Evolutionary conservation across 1,140 invertebrate genomes (phyloP).

Genomic region (Patella vulgata): DNA sequence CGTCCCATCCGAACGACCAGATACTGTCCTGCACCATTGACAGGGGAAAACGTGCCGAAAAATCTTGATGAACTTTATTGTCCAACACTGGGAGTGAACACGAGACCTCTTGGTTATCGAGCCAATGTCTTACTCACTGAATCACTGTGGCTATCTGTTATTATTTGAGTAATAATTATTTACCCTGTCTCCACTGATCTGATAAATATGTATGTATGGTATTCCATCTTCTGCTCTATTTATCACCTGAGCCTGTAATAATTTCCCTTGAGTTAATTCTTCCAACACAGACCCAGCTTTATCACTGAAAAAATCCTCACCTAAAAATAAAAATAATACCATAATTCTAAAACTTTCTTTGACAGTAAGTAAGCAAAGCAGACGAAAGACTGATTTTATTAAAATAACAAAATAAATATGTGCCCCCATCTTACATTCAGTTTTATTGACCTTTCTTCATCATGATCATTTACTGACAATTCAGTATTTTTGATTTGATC

Average conservation of each 20-base stretch:
- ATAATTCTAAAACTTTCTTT: neutral
- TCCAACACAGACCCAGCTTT: conserved; percentile 81
- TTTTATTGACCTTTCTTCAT: too few relatives aligned
- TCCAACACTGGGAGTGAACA: neutral
- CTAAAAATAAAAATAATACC: conserved; percentile 39
- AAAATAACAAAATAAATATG: too few relatives aligned
- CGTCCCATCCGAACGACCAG: neutral
- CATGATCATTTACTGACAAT: too few relatives aligned
- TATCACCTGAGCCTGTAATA: conserved; percentile 87
- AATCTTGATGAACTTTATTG: too few relatives aligned
- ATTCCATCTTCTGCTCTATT: conserved; percentile 80
- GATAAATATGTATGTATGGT: conserved; percentile 82
- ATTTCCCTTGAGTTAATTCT: conserved; percentile 79
- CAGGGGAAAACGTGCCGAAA: too few relatives aligned
- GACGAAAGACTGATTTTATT: too few relatives aligned
- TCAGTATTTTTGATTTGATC: too few relatives aligned
- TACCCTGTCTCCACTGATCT: conserved; percentile 77
- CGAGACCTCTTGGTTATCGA: neutral
- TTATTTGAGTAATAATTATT: conserved; percentile 31
- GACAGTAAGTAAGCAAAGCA: too few relatives aligned
- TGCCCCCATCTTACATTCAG: too few relatives aligned
- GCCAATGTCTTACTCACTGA: neutral
- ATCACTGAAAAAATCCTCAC: conserved; percentile 65
- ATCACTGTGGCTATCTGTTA: neutral
- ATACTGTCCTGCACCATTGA: neutral